A percentile compares a stretch with the other conserved stretches of the same genome.
Evolutionary conservation across 2,888 invertebrate genomes (phyloP).

Genomic region (Margaritifera margaritifera): DNA sequence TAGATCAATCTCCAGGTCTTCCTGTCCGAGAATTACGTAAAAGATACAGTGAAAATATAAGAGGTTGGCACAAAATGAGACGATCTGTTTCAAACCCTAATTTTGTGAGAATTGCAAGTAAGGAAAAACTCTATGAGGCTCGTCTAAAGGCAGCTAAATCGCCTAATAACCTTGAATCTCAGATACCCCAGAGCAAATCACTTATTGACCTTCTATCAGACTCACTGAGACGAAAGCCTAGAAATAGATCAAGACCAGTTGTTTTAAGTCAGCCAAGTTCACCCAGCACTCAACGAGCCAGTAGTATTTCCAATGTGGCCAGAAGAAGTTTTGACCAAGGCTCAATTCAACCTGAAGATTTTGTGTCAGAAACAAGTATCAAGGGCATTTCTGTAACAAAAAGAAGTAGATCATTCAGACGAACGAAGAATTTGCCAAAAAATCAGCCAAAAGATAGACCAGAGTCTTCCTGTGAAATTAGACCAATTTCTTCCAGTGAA

Average conservation of each 20-base stretch:
- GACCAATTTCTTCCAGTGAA: no score
- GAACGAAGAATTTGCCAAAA: constrained; percentile 27
- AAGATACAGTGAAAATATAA: constrained; percentile 32
- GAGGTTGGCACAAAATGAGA: constrained; percentile 35
- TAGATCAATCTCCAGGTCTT: constrained; percentile 42
- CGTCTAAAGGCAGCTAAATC: constrained; percentile 34
- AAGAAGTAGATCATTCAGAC: constrained; percentile 56
- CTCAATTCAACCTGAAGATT: constrained; percentile 34
- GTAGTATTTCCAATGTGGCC: constrained; percentile 41
- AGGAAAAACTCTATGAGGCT: constrained; percentile 50
- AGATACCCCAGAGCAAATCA: constrained; percentile 39
- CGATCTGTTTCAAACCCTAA: constrained; percentile 65
- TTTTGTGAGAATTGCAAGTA: constrained; percentile 57
- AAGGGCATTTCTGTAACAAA: constrained; percentile 57
- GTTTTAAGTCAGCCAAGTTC: constrained; percentile 28
- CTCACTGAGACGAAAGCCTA: constrained; percentile 33
- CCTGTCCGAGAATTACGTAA: constrained; percentile 38
- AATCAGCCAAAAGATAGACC: no score
- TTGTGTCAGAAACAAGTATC: constrained; percentile 40
- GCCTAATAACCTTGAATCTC: constrained; percentile 15
- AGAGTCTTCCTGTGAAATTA: no score
- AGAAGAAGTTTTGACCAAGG: constrained; percentile 33
- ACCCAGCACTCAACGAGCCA: constrained; percentile 22
- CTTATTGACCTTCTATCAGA: constrained; percentile 45
- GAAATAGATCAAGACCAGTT: constrained; percentile 30